Evolutionary conservation across 64 coral and sea anemone genomes (phyloP).

Genomic region (Porites australiensis): DNA sequence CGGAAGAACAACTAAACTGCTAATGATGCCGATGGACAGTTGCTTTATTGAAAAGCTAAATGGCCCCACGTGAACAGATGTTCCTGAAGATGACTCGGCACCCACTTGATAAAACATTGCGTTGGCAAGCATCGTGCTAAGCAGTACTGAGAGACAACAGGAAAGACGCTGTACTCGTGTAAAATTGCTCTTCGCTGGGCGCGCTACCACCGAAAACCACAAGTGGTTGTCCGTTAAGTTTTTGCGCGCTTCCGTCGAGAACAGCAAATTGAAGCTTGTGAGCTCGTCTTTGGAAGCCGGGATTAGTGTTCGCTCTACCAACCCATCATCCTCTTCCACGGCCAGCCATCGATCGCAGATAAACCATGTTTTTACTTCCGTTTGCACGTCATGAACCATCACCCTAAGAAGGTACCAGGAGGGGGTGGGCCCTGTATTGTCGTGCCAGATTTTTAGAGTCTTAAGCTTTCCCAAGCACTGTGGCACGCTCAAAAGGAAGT

Average conservation of each 20-base stretch:
- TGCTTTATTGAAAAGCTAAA: constrained; percentile 90
- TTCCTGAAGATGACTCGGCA: constrained; percentile 62
- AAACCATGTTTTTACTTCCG: constrained; percentile 88
- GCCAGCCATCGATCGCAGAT: constrained; percentile 96
- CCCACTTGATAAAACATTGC: constrained; percentile 91
- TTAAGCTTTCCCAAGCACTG: constrained; percentile 81
- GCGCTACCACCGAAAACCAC: constrained; percentile 91
- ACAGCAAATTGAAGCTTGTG: constrained; percentile 91
- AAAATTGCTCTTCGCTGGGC: constrained; percentile 93
- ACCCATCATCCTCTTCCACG: constrained; percentile 96
- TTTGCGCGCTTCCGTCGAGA: constrained; percentile 87
- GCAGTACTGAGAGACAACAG: constrained; percentile 88
- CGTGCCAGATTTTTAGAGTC: constrained; percentile 81
- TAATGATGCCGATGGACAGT: constrained; percentile 79
- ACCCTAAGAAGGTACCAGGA: constrained; percentile 82
- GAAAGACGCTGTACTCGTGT: constrained; percentile 95
- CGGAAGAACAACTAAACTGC: constrained; percentile 85
- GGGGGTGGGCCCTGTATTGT: constrained; percentile 66
- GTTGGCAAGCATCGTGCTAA: constrained; percentile 94
- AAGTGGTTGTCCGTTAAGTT: constrained; percentile 92
- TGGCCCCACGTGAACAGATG: constrained; percentile 76
- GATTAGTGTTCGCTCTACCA: constrained; percentile 75
- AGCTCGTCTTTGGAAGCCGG: constrained; percentile 90
- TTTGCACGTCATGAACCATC: constrained; percentile 91
- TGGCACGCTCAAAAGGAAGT: constrained; percentile 89